Evolutionary conservation across 2,888 invertebrate genomes (phyloP).

Genomic region (Nomada goodeniana): DNA sequence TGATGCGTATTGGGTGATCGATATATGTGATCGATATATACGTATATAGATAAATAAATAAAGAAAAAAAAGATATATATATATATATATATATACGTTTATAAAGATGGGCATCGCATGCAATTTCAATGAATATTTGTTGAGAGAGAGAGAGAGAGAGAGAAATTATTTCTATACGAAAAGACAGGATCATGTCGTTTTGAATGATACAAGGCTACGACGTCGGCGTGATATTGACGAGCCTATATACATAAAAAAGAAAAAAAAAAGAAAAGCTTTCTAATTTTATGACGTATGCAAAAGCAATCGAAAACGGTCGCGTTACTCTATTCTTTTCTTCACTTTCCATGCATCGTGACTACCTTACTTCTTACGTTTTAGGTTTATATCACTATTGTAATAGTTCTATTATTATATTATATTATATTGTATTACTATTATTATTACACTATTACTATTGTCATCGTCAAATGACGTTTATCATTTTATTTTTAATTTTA

Average conservation of each 20-base stretch:
- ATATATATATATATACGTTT: not conserved
- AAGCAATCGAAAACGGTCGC: conserved; percentile 56
- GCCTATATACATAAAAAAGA: not conserved
- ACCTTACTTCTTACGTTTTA: conserved; percentile 75
- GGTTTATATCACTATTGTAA: conserved; percentile 73
- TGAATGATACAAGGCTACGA: not conserved
- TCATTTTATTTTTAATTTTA: conserved; percentile 79
- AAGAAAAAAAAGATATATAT: not conserved
- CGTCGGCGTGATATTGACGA: conserved; percentile 7
- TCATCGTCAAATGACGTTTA: conserved; percentile 76
- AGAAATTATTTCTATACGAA: conserved; percentile 5
- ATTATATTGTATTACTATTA: conserved; percentile 68
- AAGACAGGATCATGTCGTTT: conserved; percentile 10
- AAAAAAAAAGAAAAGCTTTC: conserved; percentile 5
- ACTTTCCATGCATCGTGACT: conserved; percentile 75
- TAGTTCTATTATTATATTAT: conserved; percentile 60
- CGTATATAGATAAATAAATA: not conserved
- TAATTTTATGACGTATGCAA: conserved; percentile 45
- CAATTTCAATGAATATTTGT: conserved; percentile 25
- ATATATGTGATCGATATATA: conserved; percentile 15
- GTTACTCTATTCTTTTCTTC: conserved; percentile 70
- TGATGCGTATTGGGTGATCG: not conserved
- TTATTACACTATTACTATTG: conserved; percentile 71
- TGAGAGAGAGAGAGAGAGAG: not conserved
- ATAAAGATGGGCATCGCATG: conserved; percentile 23